Evolutionary conservation across 1,140 invertebrate genomes (phyloP), one percentile per base, ranked within the genome.

Genomic region (Prorops nasuta): DNA sequence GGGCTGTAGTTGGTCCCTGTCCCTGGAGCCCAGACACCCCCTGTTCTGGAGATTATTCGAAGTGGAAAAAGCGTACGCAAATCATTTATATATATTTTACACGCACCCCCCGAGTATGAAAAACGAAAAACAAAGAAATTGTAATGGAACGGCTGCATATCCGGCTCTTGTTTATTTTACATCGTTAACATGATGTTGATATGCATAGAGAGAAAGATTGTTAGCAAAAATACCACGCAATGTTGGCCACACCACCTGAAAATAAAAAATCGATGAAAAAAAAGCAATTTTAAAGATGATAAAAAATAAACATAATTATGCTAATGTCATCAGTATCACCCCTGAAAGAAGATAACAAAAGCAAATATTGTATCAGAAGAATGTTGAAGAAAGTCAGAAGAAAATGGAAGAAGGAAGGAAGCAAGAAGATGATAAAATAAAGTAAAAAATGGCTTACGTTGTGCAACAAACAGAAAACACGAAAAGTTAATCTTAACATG

Each of bases 1-100:
- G 73, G 74, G 74, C 71, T 78, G 70, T 76, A 76, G 75, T 77
- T 76, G 74, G 73, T 76, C 75, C 74, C 73, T 75, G 75, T 76
- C 74, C 73, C 76, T 75, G 76, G 74, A 77, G 70, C 74, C 73
- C 68, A 75, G 69, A 75, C 72, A 72, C 67, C 72, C 74, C 76
- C 71, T 75, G 74, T 78, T 78, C 75, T 78, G 76, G 76, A 78
- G 67, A 73, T 71, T 70, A 72, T 68, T 60, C 46, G 54, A 64
- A 55, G 52, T 43, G 47, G 14, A 57, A 62, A 56, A 49, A 53
- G 61, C 50, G 56, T 50, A 59, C 44, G 54, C 54, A 69, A 67
- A 67, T 53, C 57, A 56, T 60, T 67, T 65, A 55, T n/a, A n/a
- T n/a, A n/a, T 51, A 56, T 67, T 64, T 60, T 60, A 63, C 58